phyloP scores from a whole-genome alignment of 2,113 vertebrate species.

The Arizona elegans region DNA sequence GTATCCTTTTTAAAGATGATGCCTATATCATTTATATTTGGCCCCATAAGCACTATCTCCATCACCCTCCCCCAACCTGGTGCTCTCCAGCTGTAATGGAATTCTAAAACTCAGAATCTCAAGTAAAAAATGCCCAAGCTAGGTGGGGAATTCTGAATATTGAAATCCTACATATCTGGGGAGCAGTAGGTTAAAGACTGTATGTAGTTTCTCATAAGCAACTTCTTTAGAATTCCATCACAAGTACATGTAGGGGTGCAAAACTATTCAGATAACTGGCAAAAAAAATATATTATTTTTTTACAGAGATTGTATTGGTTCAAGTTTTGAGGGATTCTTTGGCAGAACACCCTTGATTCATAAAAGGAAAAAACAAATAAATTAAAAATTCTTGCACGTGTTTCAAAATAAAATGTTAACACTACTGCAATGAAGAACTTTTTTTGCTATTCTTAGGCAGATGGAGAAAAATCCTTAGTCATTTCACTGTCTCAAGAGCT shows the following conservation, averaged over 20 bases:
- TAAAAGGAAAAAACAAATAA: too few species aligned
- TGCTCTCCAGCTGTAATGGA: not conserved
- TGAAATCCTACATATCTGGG: not conserved
- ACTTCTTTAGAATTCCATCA: not conserved
- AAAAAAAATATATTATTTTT: not conserved
- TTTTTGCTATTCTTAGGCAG: not conserved
- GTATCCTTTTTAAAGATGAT: not conserved
- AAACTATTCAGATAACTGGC: not conserved
- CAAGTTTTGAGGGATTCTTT: not conserved
- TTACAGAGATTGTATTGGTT: not conserved
- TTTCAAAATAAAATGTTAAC: not conserved
- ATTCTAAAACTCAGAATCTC: not conserved
- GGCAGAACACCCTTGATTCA: not conserved
- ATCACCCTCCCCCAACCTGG: not conserved
- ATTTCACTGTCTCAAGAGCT: conserved; percentile 51
- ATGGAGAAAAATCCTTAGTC: conserved; percentile 29
- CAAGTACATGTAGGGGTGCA: not conserved
- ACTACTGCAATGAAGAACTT: not conserved
- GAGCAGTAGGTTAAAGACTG: not conserved
- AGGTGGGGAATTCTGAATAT: not conserved
- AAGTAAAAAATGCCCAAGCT: not conserved
- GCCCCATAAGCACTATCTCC: not conserved
- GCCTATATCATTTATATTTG: not conserved
- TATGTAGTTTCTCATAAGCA: not conserved
- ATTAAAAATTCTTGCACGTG: not conserved